A percentile compares a stretch with the other conserved stretches of the same genome.
Conservation (phyloP, 1,140 invertebrate genomes). For the Drosophila seguyi region DNA sequence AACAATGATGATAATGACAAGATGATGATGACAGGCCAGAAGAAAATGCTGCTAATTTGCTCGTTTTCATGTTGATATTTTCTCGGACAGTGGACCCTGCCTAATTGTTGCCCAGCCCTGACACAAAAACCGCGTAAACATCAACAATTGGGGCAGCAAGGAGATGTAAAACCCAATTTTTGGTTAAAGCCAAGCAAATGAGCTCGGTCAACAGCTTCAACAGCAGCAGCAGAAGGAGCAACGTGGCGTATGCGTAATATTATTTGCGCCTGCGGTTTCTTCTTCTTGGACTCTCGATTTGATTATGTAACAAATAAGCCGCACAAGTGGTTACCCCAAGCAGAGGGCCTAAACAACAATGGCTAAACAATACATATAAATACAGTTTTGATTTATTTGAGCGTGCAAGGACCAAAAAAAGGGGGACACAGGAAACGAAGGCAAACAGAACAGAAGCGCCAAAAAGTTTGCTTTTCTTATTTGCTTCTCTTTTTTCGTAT, state of each 20-base stretch:
- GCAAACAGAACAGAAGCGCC: slow-evolving; percentile 68
- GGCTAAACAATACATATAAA: slow-evolving; percentile 54
- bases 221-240: slow-evolving; percentile 5
- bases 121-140: slow-evolving; percentile 53
- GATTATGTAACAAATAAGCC: slow-evolving; percentile 82
- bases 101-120: slow-evolving; percentile 81
- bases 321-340: slow-evolving; percentile 67
- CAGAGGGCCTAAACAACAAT: slow-evolving; percentile 22
- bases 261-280: slow-evolving; percentile 57
- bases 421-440: slow-evolving; percentile 58
- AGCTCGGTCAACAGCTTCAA: slow-evolving; percentile 46
- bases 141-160: slow-evolving; percentile 31
- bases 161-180: slow-evolving; percentile 52
- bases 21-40: slow-evolving; percentile 58
- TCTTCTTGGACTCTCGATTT: slow-evolving; percentile 58
- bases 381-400: slow-evolving; percentile 81
- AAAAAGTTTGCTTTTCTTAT: slow-evolving; percentile 57
- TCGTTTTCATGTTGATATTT: slow-evolving; percentile 59
- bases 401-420: slow-evolving; percentile 58
- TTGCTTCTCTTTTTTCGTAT: slow-evolving; percentile 13
- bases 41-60: slow-evolving; percentile 76
- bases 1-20: slow-evolving; percentile 63
- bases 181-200: slow-evolving; percentile 55
- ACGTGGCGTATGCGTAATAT: slow-evolving; percentile 79
- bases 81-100: slow-evolving; percentile 33